Base-by-base conservation (phyloP, 2,113 vertebrate genomes). In the Anolis sagrei region DNA sequence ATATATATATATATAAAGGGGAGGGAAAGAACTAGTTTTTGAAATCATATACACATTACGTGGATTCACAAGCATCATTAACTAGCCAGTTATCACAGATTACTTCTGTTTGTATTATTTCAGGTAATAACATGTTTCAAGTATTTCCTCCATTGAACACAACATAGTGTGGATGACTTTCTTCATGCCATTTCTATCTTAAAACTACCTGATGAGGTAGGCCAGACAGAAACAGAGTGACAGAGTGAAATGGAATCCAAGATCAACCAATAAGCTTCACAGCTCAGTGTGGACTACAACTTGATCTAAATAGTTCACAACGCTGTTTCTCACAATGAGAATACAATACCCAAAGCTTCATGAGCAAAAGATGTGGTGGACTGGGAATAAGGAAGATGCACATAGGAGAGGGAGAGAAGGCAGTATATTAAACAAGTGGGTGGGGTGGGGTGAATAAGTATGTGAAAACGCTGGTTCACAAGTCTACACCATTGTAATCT, bases 361-460 rank as follows among this genome's bases (percentile, higher is more conserved):
- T 54, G 4, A 68, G 25, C 27, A 68, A 16, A 48, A 44, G 44
- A 25, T 13, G 48, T 34, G 11, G n/a, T 29, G 25, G n/a, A n/a
- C 4, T 54, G 14, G 44, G 29, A 64, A 7, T 44, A 1, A 0
- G 48, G 48, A 9, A 19, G 4, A 8, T 3, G 5, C 4, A 1
- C 1, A 13, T 18, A 32, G 1, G 48, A 21, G 32, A 18, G 18
- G 64, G 21, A 32, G 27, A 75, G 18, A n/a, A 54, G 4, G 9
- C 19, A 76, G 14, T 78, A 69, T 44, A 27, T 72, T 79, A 36
- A 69, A 83, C 72, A 49, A 62, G n/a, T 27, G 62, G 75, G 75
- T 29, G 48, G 69, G 48, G 75, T 39, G 48, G 69, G 25, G n/a
- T 39, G 49, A 84, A 77, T 70, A 32, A 32, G 68, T 54, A 48